Base-by-base conservation (phyloP, 2,113 vertebrate genomes). In the Sebastes schlegelii region DNA sequence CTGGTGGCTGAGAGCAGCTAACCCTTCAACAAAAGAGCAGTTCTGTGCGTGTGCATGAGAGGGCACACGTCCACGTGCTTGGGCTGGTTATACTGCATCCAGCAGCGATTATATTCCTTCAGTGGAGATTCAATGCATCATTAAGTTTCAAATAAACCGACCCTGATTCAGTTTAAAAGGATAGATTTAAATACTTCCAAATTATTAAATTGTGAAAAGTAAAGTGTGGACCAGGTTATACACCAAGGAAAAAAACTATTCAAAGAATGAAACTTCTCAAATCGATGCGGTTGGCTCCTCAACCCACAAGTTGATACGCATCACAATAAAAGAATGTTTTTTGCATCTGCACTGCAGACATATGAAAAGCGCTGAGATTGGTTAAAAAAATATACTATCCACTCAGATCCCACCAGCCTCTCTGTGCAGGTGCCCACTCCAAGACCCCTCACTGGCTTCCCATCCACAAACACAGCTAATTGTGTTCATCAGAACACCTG, bases 11-110 rank as follows among this genome's bases (percentile, higher is more conserved):
- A 82, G 81, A 79, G 77, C 21, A 64, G 61, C 51, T 60, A 67
- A 79, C 77, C 60, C 71, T 70, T 79, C 49, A 45, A 65, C 69
- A 79, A 82, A 86, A 87, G 81, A 82, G 83, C 75, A 89, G 43
- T 4, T 19, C 55, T 21, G 54, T 6, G 68, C 9, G 46, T n/a
- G 40, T 55, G 6, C 48, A 10, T 0, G 17, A 68, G 55, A 17
- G 45, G 14, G 23, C 40, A 34, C 7, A 3, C 1, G 55, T 23
- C 13, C 14, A 40, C 6, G 5, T 16, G 55, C 21, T 51, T 3
- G 58, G 16, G 46, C 60, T 26, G 45, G 21, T 57, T 64, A 34
- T 34, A 34, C 34, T 34, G 34, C 34, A 34, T 34, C 34, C 34
- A 34, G 34, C 34, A 34, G 34, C 34, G 34, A 34, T 34, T 34